Evolutionary conservation across 2,113 vertebrate species (phyloP).

Genomic region (Paracanthobrama guichenoti): DNA sequence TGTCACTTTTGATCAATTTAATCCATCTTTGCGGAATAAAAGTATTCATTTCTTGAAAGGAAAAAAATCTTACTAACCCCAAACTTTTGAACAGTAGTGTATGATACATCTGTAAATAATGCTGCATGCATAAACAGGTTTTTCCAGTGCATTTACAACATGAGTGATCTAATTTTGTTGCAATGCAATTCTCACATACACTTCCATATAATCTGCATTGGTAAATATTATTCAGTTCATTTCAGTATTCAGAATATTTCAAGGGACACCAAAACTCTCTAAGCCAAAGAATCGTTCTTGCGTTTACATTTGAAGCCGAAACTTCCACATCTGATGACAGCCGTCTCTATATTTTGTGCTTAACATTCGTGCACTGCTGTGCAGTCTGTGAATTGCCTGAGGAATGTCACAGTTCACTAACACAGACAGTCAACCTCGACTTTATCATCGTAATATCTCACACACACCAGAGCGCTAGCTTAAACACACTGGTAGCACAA

Average conservation of each 20-base stretch:
- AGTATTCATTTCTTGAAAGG: not conserved
- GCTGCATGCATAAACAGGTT: not conserved
- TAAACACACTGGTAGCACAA: constrained; percentile 19
- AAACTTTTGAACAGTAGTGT: not conserved
- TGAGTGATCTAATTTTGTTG: not conserved
- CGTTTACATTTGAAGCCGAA: not conserved
- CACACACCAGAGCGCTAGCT: not conserved
- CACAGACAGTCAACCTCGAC: not conserved
- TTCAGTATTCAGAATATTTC: not conserved
- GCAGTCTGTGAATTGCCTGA: not conserved
- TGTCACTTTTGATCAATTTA: not conserved
- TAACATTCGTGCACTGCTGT: not conserved
- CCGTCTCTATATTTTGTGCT: not conserved
- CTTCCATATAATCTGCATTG: not conserved
- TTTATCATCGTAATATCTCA: constrained; percentile 4
- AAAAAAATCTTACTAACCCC: not conserved
- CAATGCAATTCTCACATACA: not conserved
- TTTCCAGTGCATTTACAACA: not conserved
- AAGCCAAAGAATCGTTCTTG: not conserved
- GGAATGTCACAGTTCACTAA: constrained; percentile 27
- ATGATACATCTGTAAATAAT: not conserved
- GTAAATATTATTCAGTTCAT: not conserved
- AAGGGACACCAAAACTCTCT: not conserved
- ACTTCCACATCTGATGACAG: not conserved
- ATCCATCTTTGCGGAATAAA: not conserved